Percentiles rank a stretch among this genome's conserved stretches.
phyloP scores from a whole-genome alignment of 2,797 vertebrate genomes.

The Caiman crocodilus region DNA sequence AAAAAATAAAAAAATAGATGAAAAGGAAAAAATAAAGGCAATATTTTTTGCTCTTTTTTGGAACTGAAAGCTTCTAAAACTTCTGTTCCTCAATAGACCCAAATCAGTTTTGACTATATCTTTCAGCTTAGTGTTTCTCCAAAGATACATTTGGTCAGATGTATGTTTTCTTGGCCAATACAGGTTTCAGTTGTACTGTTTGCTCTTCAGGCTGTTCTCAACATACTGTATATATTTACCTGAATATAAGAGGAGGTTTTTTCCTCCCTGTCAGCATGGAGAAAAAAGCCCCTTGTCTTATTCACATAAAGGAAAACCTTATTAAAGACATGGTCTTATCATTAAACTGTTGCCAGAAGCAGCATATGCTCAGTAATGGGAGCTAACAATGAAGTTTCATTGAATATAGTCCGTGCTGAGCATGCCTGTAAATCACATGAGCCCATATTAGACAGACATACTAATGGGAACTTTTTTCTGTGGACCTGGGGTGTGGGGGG shows the following conservation, averaged over 20 bases:
- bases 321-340: no score
- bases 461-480: no score
- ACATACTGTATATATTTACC: background rate
- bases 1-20: background rate
- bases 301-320: no score
- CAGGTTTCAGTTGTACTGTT: background rate
- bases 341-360: no score
- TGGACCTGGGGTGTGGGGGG: no score
- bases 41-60: background rate
- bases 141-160: slow-evolving; percentile 23
- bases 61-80: background rate
- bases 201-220: slow-evolving; percentile 19
- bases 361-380: no score
- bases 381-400: no score
- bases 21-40: background rate
- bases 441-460: no score
- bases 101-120: slow-evolving; percentile 10
- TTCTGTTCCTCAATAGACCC: background rate
- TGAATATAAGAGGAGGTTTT: background rate
- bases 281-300: no score
- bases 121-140: background rate
- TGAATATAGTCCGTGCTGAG: no score
- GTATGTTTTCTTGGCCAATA: background rate
- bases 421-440: no score
- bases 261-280: no score